Conservation (phyloP, 2,888 invertebrate species). For the Morinoia aosen region DNA sequence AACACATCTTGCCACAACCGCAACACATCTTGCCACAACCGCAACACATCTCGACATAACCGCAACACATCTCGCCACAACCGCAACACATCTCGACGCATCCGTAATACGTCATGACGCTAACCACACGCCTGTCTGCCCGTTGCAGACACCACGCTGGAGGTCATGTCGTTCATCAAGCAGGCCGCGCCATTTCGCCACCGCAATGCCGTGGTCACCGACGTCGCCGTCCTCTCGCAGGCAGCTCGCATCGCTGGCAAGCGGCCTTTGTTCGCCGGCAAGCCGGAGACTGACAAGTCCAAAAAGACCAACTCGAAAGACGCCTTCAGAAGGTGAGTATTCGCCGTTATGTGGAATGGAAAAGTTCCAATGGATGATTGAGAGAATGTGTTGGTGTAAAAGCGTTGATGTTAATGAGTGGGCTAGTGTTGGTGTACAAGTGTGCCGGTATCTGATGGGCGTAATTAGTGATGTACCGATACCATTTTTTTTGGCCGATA, state of each 20-base stretch:
- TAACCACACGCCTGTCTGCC: not conserved
- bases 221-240: conserved; percentile 79
- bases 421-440: not conserved
- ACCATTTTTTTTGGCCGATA: no score
- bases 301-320: conserved; percentile 72
- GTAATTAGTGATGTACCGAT: no score
- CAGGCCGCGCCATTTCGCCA: conserved; percentile 76
- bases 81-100: no score
- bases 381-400: not conserved
- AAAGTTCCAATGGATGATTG: conserved; percentile 63
- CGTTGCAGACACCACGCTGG: conserved; percentile 79
- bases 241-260: conserved; percentile 80
- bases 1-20: no score
- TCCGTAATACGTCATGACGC: no score
- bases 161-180: conserved; percentile 79
- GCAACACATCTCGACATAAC: no score
- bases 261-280: conserved; percentile 76
- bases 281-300: conserved; percentile 73
- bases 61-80: no score
- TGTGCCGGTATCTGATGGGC: no score
- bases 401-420: no score
- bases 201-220: conserved; percentile 77
- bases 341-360: conserved; percentile 60
- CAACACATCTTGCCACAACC: no score
- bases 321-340: conserved; percentile 70